These are phyloP conservation scores for Hyaena hyaena DNA, from an alignment of 2,113 vertebrate species.

Conservation along the genomic window DNA sequence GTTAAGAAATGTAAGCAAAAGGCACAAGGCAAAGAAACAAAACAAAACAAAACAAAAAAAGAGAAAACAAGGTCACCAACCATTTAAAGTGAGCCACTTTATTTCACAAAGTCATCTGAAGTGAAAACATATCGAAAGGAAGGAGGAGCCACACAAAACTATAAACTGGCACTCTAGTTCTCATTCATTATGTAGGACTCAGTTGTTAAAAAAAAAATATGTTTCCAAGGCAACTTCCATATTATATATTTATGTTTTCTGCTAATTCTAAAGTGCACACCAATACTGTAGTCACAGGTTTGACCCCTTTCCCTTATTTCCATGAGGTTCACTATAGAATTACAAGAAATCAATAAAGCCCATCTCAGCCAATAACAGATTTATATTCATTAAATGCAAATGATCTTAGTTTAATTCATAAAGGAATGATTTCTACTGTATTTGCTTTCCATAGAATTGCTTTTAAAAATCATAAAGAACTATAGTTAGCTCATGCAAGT, in stretches of 20 bases:
- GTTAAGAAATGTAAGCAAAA: slow-evolving; percentile 50
- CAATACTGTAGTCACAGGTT: not conserved
- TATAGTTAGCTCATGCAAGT: not conserved
- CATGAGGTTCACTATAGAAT: slow-evolving; percentile 2
- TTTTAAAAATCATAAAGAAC: slow-evolving; percentile 59
- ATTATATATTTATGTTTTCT: slow-evolving; percentile 4
- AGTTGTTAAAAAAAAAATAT: not conserved
- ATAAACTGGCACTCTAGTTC: not conserved
- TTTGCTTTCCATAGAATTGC: slow-evolving; percentile 29
- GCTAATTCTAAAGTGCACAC: slow-evolving; percentile 21
- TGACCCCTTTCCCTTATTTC: slow-evolving; percentile 42
- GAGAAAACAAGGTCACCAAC: not conserved
- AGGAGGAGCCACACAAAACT: not conserved
- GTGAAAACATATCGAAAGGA: slow-evolving; percentile 17
- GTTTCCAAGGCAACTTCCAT: slow-evolving; percentile 23
- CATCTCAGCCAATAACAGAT: slow-evolving; percentile 34
- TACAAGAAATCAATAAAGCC: slow-evolving; percentile 45
- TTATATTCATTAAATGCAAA: slow-evolving; percentile 58
- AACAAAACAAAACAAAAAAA: not conserved
- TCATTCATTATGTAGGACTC: not conserved
- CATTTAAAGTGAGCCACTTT: slow-evolving; percentile 33
- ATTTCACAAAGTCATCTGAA: not conserved
- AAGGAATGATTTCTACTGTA: slow-evolving; percentile 27
- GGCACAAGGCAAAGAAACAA: not conserved
- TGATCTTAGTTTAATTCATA: slow-evolving; percentile 25